Percentiles rank a stretch among this genome's conserved stretches.
phyloP scores from a whole-genome alignment of 2,113 vertebrate genomes.

The Phaethon lepturus region DNA sequence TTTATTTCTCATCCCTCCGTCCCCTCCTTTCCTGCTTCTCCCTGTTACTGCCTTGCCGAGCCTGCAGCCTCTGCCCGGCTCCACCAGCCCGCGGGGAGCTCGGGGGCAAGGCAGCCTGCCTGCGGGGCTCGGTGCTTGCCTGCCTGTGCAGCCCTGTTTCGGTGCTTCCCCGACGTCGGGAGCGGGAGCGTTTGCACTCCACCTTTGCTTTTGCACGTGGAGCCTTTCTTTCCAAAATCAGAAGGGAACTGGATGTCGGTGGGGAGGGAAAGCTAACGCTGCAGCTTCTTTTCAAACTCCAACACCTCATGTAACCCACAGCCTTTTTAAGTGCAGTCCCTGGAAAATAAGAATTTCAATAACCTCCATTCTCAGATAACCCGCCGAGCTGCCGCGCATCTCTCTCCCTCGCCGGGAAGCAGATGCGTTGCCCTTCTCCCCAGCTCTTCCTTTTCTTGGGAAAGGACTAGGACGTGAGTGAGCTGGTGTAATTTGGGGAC shows the following conservation, averaged over 20 bases:
- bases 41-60: not conserved
- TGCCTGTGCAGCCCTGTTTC: not conserved
- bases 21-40: not conserved
- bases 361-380: not conserved
- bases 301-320: not conserved
- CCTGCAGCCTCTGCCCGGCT: not conserved
- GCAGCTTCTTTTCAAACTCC: slow-evolving; percentile 19
- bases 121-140: not conserved
- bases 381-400: not conserved
- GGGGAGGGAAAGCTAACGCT: not conserved
- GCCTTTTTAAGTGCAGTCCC: not conserved
- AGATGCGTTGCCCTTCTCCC: not conserved
- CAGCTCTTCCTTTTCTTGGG: not conserved
- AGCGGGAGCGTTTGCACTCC: not conserved
- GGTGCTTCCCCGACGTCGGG: not conserved
- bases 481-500: not conserved
- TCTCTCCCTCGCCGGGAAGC: not conserved
- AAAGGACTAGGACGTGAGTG: not conserved
- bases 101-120: not conserved
- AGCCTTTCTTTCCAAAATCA: not conserved
- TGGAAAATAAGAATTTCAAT: slow-evolving; percentile 44
- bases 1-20: not conserved
- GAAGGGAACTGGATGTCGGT: not conserved
- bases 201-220: not conserved
- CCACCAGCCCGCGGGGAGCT: not conserved